Evolutionary conservation across 2,797 vertebrate genomes (phyloP).

Genomic region (Tachyglossus aculeatus): DNA sequence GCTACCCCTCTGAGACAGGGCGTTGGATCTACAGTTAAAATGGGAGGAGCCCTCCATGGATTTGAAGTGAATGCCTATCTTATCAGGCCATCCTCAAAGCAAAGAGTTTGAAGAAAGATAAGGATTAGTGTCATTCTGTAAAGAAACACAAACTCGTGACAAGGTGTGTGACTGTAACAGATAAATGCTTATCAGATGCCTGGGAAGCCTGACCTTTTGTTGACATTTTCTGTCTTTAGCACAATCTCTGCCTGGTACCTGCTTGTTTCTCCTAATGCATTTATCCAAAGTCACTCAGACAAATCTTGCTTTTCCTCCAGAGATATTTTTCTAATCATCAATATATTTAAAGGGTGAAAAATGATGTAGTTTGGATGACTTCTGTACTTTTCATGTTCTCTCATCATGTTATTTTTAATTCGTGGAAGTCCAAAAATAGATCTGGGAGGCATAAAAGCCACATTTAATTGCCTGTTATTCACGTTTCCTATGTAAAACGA

Average conservation of each 20-base stretch:
- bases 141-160: conserved; percentile 9
- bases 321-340: background rate
- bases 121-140: background rate
- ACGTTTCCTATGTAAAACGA: too few species aligned
- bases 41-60: too few species aligned
- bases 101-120: conserved; percentile 21
- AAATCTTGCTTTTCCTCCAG: background rate
- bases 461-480: too few species aligned
- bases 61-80: too few species aligned
- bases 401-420: background rate
- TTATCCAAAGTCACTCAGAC: conserved; percentile 32
- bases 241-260: conserved; percentile 20
- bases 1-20: too few species aligned
- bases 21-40: too few species aligned
- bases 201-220: conserved; percentile 14
- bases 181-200: conserved; percentile 1
- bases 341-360: background rate
- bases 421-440: background rate
- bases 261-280: conserved; percentile 32
- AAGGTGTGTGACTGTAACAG: conserved; percentile 4
- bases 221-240: conserved; percentile 52
- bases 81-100: conserved; percentile 46
- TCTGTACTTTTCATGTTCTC: background rate
- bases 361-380: background rate
- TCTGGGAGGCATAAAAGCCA: too few species aligned